Evolutionary conservation across 2,113 vertebrate genomes (phyloP).

Genomic region (Nesoenas mayeri): DNA sequence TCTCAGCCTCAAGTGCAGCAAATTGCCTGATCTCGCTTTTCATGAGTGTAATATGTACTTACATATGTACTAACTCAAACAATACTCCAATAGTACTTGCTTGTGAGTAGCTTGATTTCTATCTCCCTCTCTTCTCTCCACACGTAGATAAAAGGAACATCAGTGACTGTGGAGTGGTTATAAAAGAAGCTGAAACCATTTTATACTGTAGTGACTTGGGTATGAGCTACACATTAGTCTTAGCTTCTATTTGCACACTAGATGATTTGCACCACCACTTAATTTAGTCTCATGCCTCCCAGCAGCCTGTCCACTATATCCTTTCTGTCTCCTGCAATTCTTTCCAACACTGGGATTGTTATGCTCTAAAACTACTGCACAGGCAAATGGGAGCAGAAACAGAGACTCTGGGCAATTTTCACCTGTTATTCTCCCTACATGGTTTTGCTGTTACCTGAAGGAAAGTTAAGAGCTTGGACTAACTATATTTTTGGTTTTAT

Average conservation of each 20-base stretch:
- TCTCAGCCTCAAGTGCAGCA: background rate
- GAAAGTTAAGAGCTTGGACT: background rate
- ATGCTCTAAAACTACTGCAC: background rate
- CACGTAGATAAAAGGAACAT: background rate
- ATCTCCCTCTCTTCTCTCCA: background rate
- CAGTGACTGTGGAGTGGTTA: background rate
- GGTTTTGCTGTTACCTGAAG: background rate
- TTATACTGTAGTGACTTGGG: background rate
- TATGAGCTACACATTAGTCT: background rate
- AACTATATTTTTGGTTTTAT: background rate
- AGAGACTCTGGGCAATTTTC: background rate
- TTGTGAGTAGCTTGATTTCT: background rate
- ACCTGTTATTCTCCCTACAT: background rate
- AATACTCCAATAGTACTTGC: background rate
- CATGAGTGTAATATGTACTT: background rate
- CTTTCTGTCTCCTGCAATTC: background rate
- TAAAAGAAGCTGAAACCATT: background rate
- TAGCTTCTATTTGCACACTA: background rate
- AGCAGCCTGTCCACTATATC: background rate
- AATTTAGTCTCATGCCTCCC: background rate
- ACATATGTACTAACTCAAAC: background rate
- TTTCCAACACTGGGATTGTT: background rate
- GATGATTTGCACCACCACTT: background rate
- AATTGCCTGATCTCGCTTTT: background rate
- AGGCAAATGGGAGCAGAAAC: background rate